Evolutionary conservation across 2,888 invertebrate genomes (phyloP), one percentile per base, ranked within the genome.

Genomic region (Malacosoma neustria): DNA sequence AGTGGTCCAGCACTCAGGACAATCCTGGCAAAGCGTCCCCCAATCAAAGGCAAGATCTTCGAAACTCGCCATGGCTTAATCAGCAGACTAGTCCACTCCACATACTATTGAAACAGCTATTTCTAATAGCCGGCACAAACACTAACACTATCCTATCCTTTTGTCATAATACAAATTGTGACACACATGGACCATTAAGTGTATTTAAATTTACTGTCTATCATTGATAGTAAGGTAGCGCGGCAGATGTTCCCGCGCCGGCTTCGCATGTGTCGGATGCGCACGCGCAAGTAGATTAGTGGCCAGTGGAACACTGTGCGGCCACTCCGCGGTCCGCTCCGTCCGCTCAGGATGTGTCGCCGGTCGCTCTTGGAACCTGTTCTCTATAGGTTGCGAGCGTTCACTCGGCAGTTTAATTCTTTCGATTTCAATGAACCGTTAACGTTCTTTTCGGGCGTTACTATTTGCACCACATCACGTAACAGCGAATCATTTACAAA

Each of bases 11-110:
- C 88, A 88, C 51, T 89, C 88, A 13, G 88, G 77, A 48, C 88
- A 88, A 47, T 89, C 89, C 72, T 88, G 88, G 63, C 88, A 88
- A 39, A 91, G 82, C 66, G 87, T 76, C 50, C 85, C 84, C 91
- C 91, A 91, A 67, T 91, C 91, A 65, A 87, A 84, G 61, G 89
- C 80, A 54, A 91, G 84, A 62, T 91, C 90, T 58, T 88, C 81
- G 68, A 88, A 89, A 67, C 87, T 89, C 57, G 91, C 90, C 91
- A 91, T 91, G 48, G 52, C 54, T 61, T 58, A 58, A 61, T 62
- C 58, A 60, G 49, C 48, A 43, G 45, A 51, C 55, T 51, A 64
- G 66, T 68, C 55, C 66, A 64, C 65, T 53, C 44, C 57, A 43
- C 44, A 72, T 72, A 54, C 58, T 68, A 69, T 60, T 22, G 9